Conservation (phyloP, 1,140 invertebrate species). For the Drosophila littoralis region DNA sequence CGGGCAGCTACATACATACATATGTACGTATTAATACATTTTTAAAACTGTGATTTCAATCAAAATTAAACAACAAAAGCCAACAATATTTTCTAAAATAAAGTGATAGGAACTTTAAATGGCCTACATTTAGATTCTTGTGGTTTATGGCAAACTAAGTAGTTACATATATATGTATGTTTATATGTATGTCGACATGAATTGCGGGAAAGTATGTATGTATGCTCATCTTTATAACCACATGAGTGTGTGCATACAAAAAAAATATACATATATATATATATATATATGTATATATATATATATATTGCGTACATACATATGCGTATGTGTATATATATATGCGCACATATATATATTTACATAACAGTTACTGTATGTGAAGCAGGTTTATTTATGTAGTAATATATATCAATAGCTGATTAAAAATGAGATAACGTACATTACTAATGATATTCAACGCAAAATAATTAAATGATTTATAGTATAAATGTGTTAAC, state of each 20-base stretch:
- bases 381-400: neutral
- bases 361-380: neutral
- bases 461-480: conserved; percentile 10
- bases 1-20: neutral
- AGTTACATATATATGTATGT: neutral
- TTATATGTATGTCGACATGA: neutral
- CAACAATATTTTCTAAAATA: conserved; percentile 5
- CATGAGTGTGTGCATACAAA: neutral
- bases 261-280: neutral
- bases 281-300: neutral
- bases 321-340: neutral
- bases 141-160: neutral
- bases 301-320: neutral
- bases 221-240: neutral
- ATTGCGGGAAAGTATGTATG: neutral
- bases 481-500: conserved; percentile 45
- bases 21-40: neutral
- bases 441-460: conserved; percentile 4
- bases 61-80: conserved; percentile 30
- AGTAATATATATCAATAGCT: conserved; percentile 1
- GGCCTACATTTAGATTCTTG: neutral
- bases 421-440: neutral
- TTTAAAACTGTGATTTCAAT: conserved; percentile 38
- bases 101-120: neutral
- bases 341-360: neutral